These are phyloP conservation scores for Ariolimax columbianus DNA, from an alignment of 2,888 invertebrate genomes.

Conservation along the genomic window DNA sequence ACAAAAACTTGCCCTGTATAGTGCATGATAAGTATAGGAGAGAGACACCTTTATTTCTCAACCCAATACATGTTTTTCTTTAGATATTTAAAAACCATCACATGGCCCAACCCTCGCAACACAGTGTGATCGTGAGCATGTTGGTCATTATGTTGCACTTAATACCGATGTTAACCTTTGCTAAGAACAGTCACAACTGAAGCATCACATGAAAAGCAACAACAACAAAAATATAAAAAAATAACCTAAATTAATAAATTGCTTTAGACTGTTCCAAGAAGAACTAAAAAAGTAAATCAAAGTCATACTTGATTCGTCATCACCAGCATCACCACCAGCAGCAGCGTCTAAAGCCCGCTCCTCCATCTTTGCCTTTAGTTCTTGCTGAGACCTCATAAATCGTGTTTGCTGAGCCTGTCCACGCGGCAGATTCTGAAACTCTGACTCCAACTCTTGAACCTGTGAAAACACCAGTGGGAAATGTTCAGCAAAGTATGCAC, in stretches of 20 bases:
- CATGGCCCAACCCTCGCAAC: too few species aligned
- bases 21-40: too few species aligned
- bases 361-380: slow-evolving; percentile 80
- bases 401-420: slow-evolving; percentile 86
- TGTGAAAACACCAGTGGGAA: slow-evolving; percentile 61
- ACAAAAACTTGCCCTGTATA: too few species aligned
- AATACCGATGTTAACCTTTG: too few species aligned
- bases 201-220: too few species aligned
- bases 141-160: too few species aligned
- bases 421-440: slow-evolving; percentile 87
- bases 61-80: too few species aligned
- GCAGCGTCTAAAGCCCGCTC: slow-evolving; percentile 65
- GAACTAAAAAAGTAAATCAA: neutral
- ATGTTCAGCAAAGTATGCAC: neutral
- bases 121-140: too few species aligned
- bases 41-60: too few species aligned
- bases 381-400: slow-evolving; percentile 90
- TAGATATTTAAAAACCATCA: too few species aligned
- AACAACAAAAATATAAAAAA: neutral
- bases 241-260: neutral
- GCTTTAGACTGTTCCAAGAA: too few species aligned
- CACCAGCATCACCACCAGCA: slow-evolving; percentile 55
- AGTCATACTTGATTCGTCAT: slow-evolving; percentile 29
- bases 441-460: slow-evolving; percentile 91
- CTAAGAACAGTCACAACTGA: too few species aligned